Percentiles rank a stretch among this genome's conserved stretches.
These are phyloP conservation scores for Stenolophus ochropezus DNA, from an alignment of 2,888 invertebrate species.

Conservation along the genomic window DNA sequence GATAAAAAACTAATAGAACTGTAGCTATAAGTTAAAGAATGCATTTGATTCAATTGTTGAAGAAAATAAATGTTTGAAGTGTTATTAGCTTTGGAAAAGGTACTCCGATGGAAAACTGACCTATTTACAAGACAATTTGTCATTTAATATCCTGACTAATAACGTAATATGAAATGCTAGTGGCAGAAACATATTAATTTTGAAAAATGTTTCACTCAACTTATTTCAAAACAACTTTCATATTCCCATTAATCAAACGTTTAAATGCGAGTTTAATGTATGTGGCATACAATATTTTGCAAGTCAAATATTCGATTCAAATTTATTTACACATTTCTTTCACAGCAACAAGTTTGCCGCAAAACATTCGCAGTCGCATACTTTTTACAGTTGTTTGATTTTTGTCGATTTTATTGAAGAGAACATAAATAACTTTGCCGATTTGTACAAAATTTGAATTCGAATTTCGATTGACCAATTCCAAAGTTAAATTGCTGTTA, in stretches of 20 bases:
- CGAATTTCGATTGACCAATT: slow-evolving; percentile 37
- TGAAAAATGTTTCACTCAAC: neutral
- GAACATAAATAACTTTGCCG: slow-evolving; percentile 36
- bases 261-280: slow-evolving; percentile 19
- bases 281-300: slow-evolving; percentile 31
- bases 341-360: slow-evolving; percentile 31
- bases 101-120: neutral
- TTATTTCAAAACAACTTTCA: slow-evolving; percentile 3
- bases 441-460: slow-evolving; percentile 29
- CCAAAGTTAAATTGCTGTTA: slow-evolving; percentile 30
- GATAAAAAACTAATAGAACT: too few relatives aligned
- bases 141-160: neutral
- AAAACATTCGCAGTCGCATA: slow-evolving; percentile 3
- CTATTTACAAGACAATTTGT: neutral
- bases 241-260: slow-evolving; percentile 19
- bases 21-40: too few relatives aligned
- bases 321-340: slow-evolving; percentile 38
- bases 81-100: neutral
- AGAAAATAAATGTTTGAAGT: neutral
- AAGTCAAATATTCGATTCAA: slow-evolving; percentile 25
- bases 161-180: neutral
- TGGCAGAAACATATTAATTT: neutral
- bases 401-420: slow-evolving; percentile 26
- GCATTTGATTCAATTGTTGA: too few relatives aligned
- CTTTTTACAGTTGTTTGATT: slow-evolving; percentile 19